Conservation (phyloP, 2,113 vertebrate genomes). For the Monopterus albus region DNA sequence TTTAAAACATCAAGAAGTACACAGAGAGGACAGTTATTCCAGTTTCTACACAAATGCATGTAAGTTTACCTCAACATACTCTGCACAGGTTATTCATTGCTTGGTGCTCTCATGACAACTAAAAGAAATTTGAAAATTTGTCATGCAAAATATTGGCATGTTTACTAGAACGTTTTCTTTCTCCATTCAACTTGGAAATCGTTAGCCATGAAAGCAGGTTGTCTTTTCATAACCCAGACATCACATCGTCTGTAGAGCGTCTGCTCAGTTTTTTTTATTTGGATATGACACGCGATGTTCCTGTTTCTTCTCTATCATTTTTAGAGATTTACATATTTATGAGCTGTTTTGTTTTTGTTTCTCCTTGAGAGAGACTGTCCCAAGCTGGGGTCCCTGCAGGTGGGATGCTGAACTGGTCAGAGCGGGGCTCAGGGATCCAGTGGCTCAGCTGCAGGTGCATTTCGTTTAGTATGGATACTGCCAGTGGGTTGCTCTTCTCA, state of each 20-base stretch:
- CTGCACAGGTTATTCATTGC: not conserved
- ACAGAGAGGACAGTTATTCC: not conserved
- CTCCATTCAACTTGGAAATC: conserved; percentile 16
- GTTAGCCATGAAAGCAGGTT: conserved; percentile 11
- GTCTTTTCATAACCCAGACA: conserved; percentile 15
- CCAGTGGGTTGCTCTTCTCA: conserved; percentile 71
- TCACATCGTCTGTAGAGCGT: conserved; percentile 41
- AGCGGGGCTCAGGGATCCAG: not conserved
- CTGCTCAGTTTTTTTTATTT: conserved; percentile 21
- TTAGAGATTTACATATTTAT: conserved; percentile 48
- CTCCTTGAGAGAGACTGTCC: conserved; percentile 25
- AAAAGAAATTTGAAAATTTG: conserved; percentile 2
- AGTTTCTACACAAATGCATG: not conserved
- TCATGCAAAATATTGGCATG: not conserved
- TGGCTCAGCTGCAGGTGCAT: conserved; percentile 46
- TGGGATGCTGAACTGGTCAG: conserved; percentile 33
- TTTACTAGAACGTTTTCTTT: conserved; percentile 6
- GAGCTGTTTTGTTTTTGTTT: conserved; percentile 45
- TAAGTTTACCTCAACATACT: not conserved
- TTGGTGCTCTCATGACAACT: not conserved
- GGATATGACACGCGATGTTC: conserved; percentile 35
- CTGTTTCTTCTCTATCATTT: conserved; percentile 33
- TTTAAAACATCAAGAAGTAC: not conserved
- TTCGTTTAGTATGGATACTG: conserved; percentile 63
- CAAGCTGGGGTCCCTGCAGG: conserved; percentile 45